Conservation (phyloP, 2,888 invertebrate species). For the Athalia cordata region DNA sequence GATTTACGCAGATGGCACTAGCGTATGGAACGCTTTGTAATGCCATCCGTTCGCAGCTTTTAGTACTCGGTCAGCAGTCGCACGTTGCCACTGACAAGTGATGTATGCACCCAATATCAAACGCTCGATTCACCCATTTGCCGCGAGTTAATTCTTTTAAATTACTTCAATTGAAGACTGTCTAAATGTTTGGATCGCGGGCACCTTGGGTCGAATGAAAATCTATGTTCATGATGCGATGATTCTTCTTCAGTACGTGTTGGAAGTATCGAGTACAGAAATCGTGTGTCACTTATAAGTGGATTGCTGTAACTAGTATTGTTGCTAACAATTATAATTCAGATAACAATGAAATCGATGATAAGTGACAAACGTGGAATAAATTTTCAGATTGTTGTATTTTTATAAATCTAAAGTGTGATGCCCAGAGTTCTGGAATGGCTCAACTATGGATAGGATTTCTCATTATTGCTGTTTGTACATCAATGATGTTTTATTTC, state of each 20-base stretch:
- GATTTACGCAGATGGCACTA: background rate
- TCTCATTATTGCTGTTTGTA: conserved; percentile 60
- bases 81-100: too few relatives aligned
- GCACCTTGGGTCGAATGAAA: background rate
- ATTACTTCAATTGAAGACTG: conserved; percentile 9
- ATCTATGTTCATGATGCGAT: background rate
- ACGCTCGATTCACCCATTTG: conserved; percentile 11
- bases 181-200: background rate
- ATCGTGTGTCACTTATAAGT: background rate
- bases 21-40: background rate
- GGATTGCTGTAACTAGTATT: background rate
- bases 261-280: background rate
- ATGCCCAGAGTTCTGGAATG: conserved; percentile 65
- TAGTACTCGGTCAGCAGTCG: background rate
- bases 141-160: conserved; percentile 32
- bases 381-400: background rate
- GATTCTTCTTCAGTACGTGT: background rate
- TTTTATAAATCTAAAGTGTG: conserved; percentile 52
- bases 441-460: conserved; percentile 69
- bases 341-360: background rate
- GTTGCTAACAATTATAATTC: background rate
- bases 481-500: conserved; percentile 61
- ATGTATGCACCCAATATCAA: conserved; percentile 1
- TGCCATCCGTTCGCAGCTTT: background rate
- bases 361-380: background rate